Conservation (phyloP, 2,797 vertebrate genomes). For the Odontamblyopus lacepedii region DNA sequence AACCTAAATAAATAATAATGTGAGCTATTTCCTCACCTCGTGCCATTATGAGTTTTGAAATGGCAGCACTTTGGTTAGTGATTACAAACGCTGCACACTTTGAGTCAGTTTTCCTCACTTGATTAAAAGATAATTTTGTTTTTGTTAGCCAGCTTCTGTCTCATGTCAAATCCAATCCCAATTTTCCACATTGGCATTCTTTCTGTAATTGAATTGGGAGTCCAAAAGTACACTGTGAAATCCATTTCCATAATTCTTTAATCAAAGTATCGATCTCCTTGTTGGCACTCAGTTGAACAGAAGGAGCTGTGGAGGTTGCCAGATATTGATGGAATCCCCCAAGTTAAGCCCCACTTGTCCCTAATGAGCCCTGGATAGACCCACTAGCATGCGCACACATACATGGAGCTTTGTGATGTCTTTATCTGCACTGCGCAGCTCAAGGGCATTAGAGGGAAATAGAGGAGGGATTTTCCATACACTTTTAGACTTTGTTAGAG, state of each 20-base stretch:
- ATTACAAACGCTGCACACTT: background rate
- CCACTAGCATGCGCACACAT: conserved; percentile 4
- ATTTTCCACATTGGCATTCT: conserved; percentile 32
- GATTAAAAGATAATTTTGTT: conserved; percentile 12
- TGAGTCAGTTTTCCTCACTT: background rate
- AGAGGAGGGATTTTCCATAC: background rate
- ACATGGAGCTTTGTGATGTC: background rate
- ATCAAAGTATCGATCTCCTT: conserved; percentile 57
- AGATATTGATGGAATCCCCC: conserved; percentile 48
- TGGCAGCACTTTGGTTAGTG: background rate
- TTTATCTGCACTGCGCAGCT: conserved; percentile 2
- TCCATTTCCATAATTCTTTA: conserved; percentile 61
- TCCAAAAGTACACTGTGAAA: conserved; percentile 45
- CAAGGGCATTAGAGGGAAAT: background rate
- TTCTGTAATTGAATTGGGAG: conserved; percentile 49
- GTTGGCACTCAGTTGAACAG: conserved; percentile 48
- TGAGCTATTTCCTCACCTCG: no score
- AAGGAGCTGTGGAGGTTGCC: conserved; percentile 39
- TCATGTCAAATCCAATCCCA: conserved; percentile 21
- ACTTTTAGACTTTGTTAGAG: background rate
- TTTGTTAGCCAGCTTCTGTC: conserved; percentile 32
- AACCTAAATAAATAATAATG: no score
- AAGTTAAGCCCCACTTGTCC: conserved; percentile 38
- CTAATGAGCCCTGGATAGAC: conserved; percentile 52
- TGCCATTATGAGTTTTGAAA: background rate